phyloP scores from a whole-genome alignment of 2,113 vertebrate species.

The Zeus faber region DNA sequence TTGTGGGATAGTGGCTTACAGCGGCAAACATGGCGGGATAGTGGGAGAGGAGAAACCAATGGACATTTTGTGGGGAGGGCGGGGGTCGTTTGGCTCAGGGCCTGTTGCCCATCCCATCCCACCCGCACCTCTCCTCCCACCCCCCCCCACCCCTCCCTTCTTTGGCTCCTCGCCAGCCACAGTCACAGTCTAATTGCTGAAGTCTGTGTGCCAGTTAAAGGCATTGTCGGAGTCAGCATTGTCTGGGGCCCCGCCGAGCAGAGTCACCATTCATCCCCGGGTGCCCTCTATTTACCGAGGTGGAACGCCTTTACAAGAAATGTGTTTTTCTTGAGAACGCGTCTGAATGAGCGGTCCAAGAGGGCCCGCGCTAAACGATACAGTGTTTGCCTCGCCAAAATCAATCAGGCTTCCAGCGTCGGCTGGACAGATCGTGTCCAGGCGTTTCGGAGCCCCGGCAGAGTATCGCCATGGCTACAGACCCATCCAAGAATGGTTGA shows the following conservation, averaged over 20 bases:
- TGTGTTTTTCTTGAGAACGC: constrained; percentile 45
- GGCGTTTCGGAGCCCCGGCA: neutral
- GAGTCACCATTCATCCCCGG: constrained; percentile 60
- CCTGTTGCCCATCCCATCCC: constrained; percentile 25
- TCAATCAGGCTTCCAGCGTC: constrained; percentile 32
- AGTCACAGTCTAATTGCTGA: constrained; percentile 77
- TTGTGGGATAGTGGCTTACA: constrained; percentile 48
- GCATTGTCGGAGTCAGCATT: constrained; percentile 71
- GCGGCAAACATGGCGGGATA: constrained; percentile 49
- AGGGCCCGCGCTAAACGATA: constrained; percentile 38
- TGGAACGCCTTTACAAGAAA: constrained; percentile 60
- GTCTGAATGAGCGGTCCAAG: constrained; percentile 48
- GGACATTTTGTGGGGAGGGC: neutral
- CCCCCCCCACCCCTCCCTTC: constrained; percentile 4
- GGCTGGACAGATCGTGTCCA: constrained; percentile 24
- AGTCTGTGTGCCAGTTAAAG: constrained; percentile 72
- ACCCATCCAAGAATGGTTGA: neutral
- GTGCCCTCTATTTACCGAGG: constrained; percentile 65
- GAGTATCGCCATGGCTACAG: constrained; percentile 6
- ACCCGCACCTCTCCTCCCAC: constrained; percentile 24
- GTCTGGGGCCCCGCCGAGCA: constrained; percentile 56
- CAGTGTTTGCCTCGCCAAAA: constrained; percentile 28
- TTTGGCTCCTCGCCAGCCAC: constrained; percentile 69
- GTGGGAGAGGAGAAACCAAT: neutral
- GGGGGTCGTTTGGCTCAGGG: neutral